Conservation (phyloP, 2,113 vertebrate species). For the Psettodes erumei region DNA sequence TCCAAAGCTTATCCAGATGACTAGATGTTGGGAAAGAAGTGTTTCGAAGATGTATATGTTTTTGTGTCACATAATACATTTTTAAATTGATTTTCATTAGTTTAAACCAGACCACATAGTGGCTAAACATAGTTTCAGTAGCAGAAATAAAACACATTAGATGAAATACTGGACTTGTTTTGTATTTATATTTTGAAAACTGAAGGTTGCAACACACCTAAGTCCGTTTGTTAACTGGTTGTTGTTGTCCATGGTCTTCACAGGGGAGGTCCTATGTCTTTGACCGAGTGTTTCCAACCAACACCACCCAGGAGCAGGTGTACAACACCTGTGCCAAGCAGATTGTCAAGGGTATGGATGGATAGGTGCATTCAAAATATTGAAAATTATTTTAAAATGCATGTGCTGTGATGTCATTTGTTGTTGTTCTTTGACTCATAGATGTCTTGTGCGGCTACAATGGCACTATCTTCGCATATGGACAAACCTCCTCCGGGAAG, state of each 20-base stretch:
- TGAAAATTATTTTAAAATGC: not conserved
- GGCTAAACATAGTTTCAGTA: not conserved
- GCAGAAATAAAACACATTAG: not conserved
- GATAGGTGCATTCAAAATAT: not conserved
- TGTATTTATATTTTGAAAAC: not conserved
- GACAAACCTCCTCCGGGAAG: conserved; percentile 96
- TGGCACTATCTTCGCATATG: conserved; percentile 95
- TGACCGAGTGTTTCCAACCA: conserved; percentile 92
- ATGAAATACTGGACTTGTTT: not conserved
- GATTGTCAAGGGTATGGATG: conserved; percentile 90
- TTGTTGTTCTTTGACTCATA: conserved; percentile 45
- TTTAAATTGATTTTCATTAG: too few relatives aligned
- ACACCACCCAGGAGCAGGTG: conserved; percentile 96
- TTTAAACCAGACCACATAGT: not conserved
- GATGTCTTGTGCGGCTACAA: conserved; percentile 94
- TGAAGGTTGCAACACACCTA: not conserved
- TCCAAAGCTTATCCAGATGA: not conserved
- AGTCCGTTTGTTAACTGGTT: not conserved
- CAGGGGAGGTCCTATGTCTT: conserved; percentile 91
- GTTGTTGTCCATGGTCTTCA: conserved; percentile 1
- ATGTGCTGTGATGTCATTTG: not conserved
- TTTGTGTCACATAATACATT: not conserved
- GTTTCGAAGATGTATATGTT: not conserved
- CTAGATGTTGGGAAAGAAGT: not conserved
- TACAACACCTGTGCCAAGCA: conserved; percentile 96